Evolutionary conservation across 2,888 invertebrate species (phyloP).

Genomic region (Noctua fimbriata): DNA sequence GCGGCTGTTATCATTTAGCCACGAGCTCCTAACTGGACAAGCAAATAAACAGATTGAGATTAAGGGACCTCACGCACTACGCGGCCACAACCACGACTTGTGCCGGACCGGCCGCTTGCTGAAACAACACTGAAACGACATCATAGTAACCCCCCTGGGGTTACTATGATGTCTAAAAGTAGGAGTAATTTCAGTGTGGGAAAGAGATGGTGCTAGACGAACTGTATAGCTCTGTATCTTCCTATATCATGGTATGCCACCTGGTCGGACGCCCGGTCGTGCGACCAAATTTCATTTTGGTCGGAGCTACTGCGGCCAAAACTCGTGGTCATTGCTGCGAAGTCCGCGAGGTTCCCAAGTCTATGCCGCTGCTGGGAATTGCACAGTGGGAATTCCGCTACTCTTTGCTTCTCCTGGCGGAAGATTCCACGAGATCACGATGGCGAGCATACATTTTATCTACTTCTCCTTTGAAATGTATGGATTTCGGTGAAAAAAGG

Average conservation of each 20-base stretch:
- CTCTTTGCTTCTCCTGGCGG: background rate
- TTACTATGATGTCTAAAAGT: no score
- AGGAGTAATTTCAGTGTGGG: no score
- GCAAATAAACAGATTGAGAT: background rate
- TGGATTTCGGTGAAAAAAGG: background rate
- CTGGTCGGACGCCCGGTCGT: no score
- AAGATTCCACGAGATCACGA: background rate
- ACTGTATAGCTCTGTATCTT: no score
- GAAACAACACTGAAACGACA: background rate
- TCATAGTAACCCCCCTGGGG: no score
- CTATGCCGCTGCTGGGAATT: background rate
- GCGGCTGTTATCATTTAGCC: no score
- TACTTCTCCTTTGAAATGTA: background rate
- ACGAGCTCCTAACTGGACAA: background rate
- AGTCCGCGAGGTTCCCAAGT: background rate
- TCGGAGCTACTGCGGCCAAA: background rate
- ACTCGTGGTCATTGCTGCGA: background rate
- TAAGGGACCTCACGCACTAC: no score
- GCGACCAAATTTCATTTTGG: background rate
- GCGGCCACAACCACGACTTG: no score
- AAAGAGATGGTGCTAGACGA: no score
- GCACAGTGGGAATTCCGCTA: background rate
- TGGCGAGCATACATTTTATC: background rate
- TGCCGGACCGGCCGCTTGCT: background rate
- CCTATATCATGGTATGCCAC: no score